These are phyloP conservation scores for Ctenosaura bakeri DNA, from an alignment of 2,797 vertebrate genomes.

Conservation along the genomic window DNA sequence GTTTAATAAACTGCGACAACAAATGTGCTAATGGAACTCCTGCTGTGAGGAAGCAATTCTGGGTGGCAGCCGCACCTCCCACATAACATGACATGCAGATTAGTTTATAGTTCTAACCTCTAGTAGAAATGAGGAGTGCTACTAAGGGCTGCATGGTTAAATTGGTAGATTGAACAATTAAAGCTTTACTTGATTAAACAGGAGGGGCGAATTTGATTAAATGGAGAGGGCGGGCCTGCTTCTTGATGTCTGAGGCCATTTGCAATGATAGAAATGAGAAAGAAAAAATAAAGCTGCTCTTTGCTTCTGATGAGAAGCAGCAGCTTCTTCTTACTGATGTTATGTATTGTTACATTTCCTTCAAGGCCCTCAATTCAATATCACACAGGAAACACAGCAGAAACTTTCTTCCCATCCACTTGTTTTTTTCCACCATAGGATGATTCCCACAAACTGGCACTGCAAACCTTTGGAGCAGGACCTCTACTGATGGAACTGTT, in stretches of 20 bases:
- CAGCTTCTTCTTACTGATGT: not conserved
- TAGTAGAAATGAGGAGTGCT: not conserved
- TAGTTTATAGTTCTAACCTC: constrained; percentile 10
- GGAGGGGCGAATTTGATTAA: not conserved
- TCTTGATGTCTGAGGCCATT: not conserved
- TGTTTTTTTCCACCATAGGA: not conserved
- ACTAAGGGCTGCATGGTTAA: not conserved
- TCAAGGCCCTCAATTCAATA: not conserved
- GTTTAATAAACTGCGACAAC: not conserved
- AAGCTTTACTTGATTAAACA: not conserved
- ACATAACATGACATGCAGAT: not conserved
- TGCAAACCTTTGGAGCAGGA: too few relatives aligned
- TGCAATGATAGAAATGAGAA: not conserved
- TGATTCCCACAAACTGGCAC: too few relatives aligned
- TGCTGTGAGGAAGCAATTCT: constrained; percentile 1
- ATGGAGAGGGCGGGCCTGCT: not conserved
- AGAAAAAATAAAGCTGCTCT: not conserved
- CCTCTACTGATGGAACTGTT: too few relatives aligned
- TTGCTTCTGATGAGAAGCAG: not conserved
- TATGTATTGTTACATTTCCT: not conserved
- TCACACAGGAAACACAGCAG: not conserved
- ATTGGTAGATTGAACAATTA: not conserved
- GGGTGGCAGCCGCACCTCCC: not conserved
- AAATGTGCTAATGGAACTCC: not conserved
- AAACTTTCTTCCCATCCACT: not conserved